phyloP scores from a whole-genome alignment of 1,140 invertebrate genomes.

The Schlechtendalia chinensis region DNA sequence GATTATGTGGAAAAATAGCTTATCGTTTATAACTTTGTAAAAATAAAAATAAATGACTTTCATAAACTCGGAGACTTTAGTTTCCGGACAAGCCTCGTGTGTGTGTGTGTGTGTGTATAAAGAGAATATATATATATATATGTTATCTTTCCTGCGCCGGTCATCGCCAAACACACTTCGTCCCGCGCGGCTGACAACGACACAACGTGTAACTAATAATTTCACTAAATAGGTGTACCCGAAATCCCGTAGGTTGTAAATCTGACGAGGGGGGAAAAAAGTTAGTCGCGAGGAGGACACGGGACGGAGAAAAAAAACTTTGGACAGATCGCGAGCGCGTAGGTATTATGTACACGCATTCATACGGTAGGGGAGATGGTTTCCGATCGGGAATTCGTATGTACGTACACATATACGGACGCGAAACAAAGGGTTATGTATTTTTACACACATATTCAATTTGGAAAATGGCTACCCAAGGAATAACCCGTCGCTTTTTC shows the following conservation, averaged over 20 bases:
- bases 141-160: no score
- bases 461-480: conserved; percentile 42
- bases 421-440: conserved; percentile 47
- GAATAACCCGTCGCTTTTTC: conserved; percentile 46
- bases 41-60: no score
- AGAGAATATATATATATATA: no score
- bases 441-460: conserved; percentile 48
- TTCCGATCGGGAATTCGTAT: conserved; percentile 45
- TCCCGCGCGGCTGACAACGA: neutral
- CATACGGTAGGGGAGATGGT: no score
- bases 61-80: no score
- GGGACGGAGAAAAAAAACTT: conserved; percentile 27
- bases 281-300: no score
- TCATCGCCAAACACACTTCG: no score
- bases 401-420: neutral
- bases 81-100: no score
- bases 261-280: neutral
- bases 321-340: neutral
- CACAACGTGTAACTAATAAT: conserved; percentile 11
- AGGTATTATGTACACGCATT: no score
- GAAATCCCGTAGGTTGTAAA: conserved; percentile 45
- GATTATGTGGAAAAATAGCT: no score
- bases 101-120: no score
- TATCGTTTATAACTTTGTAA: no score
- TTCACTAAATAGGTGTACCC: conserved; percentile 11